phyloP scores from a whole-genome alignment of 2,888 invertebrate species.

The Alloscopus bannaensis region DNA sequence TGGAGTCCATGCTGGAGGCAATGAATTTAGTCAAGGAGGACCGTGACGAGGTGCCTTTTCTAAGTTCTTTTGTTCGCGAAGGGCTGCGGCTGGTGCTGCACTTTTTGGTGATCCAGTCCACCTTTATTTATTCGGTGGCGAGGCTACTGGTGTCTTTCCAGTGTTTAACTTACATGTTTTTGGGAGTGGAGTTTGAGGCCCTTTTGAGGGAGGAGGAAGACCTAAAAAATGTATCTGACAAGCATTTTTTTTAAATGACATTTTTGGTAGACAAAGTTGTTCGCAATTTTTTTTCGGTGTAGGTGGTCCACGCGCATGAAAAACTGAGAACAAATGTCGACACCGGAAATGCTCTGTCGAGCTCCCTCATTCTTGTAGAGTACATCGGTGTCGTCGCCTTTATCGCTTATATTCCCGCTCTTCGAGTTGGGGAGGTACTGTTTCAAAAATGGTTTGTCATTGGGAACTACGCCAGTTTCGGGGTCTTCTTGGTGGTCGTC shows the following conservation, averaged over 20 bases:
- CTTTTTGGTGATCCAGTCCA: background rate
- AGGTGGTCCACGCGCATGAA: conserved; percentile 5
- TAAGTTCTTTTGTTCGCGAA: background rate
- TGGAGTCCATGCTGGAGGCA: no score
- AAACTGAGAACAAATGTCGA: background rate
- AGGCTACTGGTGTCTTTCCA: background rate
- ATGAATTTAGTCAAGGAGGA: no score
- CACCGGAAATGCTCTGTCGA: background rate
- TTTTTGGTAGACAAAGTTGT: no score
- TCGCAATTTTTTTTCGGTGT: no score
- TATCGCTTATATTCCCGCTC: conserved; percentile 17
- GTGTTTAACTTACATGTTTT: background rate
- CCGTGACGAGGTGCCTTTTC: no score
- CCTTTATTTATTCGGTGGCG: background rate
- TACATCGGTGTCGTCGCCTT: conserved; percentile 23
- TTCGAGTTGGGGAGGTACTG: background rate
- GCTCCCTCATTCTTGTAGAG: background rate
- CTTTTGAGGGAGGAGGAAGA: background rate
- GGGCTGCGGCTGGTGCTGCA: background rate
- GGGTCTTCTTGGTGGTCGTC: conserved; percentile 1
- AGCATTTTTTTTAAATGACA: no score
- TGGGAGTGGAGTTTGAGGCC: conserved; percentile 15
- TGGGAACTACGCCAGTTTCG: conserved; percentile 1
- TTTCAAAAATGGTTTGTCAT: conserved; percentile 8
- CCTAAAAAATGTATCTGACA: conserved; percentile 10